These are phyloP conservation scores for Sebastes cheni DNA, from an alignment of 2,797 vertebrate genomes.

Conservation along the genomic window DNA sequence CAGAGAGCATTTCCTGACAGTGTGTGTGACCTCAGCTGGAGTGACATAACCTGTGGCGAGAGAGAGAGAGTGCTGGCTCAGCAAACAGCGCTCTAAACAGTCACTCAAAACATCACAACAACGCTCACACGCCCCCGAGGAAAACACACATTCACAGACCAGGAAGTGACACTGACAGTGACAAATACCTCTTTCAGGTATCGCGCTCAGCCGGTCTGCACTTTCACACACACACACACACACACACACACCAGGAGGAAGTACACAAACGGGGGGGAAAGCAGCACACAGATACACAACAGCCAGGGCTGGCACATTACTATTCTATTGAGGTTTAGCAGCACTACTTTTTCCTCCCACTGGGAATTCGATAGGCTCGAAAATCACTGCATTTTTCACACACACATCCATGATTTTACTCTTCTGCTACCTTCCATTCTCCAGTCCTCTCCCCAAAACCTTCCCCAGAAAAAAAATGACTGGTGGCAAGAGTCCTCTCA, in stretches of 20 bases:
- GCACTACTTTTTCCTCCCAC: slow-evolving; percentile 54
- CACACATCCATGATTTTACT: slow-evolving; percentile 48
- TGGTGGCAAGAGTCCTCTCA: slow-evolving; percentile 45
- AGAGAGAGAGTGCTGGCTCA: slow-evolving; percentile 70
- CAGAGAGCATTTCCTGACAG: slow-evolving; percentile 52
- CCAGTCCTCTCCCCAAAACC: slow-evolving; percentile 22
- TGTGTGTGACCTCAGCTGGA: slow-evolving; percentile 67
- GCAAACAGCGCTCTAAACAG: slow-evolving; percentile 58
- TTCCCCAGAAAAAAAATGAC: slow-evolving; percentile 27
- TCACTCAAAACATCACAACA: slow-evolving; percentile 64
- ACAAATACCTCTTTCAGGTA: slow-evolving; percentile 68
- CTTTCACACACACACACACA: background rate
- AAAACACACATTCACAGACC: slow-evolving; percentile 40
- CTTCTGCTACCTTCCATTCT: slow-evolving; percentile 29
- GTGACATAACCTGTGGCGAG: slow-evolving; percentile 70
- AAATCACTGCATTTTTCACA: slow-evolving; percentile 68
- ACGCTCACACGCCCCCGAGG: slow-evolving; percentile 40
- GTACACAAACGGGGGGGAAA: background rate
- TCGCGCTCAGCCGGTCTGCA: slow-evolving; percentile 38
- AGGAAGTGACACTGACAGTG: slow-evolving; percentile 67
- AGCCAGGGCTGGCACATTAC: slow-evolving; percentile 41
- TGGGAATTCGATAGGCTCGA: slow-evolving; percentile 73
- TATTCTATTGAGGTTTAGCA: slow-evolving; percentile 70
- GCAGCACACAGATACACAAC: slow-evolving; percentile 10
- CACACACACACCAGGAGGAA: background rate